These are phyloP conservation scores for Diabrotica undecimpunctata DNA, from an alignment of 1,140 invertebrate genomes.

Conservation along the genomic window DNA sequence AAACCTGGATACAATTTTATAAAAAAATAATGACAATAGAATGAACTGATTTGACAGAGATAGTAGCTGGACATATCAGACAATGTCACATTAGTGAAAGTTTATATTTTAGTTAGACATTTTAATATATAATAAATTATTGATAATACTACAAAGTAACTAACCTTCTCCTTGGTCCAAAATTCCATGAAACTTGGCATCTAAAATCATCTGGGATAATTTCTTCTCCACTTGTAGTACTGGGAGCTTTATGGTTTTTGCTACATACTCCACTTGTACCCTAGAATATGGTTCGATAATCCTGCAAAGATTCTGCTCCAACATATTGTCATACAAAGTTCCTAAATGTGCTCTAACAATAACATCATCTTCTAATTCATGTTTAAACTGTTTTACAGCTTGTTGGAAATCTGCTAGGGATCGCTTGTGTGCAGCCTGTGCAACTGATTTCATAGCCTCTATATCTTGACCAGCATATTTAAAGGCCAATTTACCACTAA, in stretches of 20 bases:
- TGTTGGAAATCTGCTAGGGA: slow-evolving; percentile 94
- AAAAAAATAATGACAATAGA: too few relatives aligned
- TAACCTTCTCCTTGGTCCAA: slow-evolving; percentile 93
- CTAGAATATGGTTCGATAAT: slow-evolving; percentile 98
- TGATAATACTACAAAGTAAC: too few relatives aligned
- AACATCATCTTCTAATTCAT: slow-evolving; percentile 91
- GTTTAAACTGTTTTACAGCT: slow-evolving; percentile 80
- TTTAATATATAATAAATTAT: too few relatives aligned
- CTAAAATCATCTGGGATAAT: slow-evolving; percentile 98
- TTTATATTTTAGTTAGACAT: too few relatives aligned
- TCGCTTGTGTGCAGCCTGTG: slow-evolving; percentile 91
- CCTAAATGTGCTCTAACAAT: slow-evolving; percentile 96
- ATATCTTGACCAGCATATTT: slow-evolving; percentile 95
- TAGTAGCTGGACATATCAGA: too few relatives aligned
- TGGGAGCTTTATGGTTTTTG: slow-evolving; percentile 82
- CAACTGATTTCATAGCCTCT: slow-evolving; percentile 97
- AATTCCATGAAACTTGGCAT: slow-evolving; percentile 95
- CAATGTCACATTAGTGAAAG: too few relatives aligned
- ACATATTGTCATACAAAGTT: slow-evolving; percentile 95
- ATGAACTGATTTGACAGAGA: too few relatives aligned
- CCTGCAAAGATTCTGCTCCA: slow-evolving; percentile 97
- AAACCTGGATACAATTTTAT: too few relatives aligned
- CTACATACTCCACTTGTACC: slow-evolving; percentile 83
- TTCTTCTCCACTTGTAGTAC: slow-evolving; percentile 95
- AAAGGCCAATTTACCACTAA: slow-evolving; percentile 93